A percentile compares a stretch with the other conserved stretches of the same genome.
Conservation (phyloP, 2,113 vertebrate genomes). For the Siphamia tubifer region DNA sequence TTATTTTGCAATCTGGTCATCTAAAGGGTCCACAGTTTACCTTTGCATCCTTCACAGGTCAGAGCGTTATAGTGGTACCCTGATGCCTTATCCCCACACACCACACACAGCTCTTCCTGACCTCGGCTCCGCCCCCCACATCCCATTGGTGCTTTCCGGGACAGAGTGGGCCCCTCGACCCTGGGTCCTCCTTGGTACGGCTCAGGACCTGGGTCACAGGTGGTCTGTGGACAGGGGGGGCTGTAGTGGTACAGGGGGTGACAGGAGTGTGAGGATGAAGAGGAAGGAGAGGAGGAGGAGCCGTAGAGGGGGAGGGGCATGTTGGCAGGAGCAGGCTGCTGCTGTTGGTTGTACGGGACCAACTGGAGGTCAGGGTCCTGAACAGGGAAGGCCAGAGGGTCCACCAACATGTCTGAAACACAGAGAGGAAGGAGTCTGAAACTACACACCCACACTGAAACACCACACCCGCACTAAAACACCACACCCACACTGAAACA, state of each 20-base stretch:
- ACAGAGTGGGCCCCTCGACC: slow-evolving; percentile 59
- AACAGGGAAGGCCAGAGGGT: slow-evolving; percentile 86
- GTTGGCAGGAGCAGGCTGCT: slow-evolving; percentile 70
- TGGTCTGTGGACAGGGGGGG: slow-evolving; percentile 73
- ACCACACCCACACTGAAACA: too few species aligned
- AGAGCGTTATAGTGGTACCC: slow-evolving; percentile 96
- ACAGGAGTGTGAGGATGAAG: slow-evolving; percentile 76
- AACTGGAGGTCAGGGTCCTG: slow-evolving; percentile 86
- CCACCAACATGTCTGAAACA: slow-evolving; percentile 85
- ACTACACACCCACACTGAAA: too few species aligned
- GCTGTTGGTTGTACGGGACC: slow-evolving; percentile 84
- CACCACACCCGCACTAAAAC: too few species aligned
- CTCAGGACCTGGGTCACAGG: slow-evolving; percentile 67
- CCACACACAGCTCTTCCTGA: slow-evolving; percentile 91
- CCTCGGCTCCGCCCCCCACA: slow-evolving; percentile 79
- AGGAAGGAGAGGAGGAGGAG: slow-evolving; percentile 74
- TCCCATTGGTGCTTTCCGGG: slow-evolving; percentile 79
- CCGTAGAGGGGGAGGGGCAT: slow-evolving; percentile 82
- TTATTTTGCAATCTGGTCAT: too few species aligned
- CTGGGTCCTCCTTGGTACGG: slow-evolving; percentile 60
- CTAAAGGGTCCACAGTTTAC: too few species aligned
- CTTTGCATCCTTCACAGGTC: slow-evolving; percentile 96
- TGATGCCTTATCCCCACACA: slow-evolving; percentile 93
- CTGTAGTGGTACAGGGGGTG: slow-evolving; percentile 79
- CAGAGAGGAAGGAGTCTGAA: too few species aligned